phyloP scores from a whole-genome alignment of 2,888 invertebrate species.

The Suillia variegata region DNA sequence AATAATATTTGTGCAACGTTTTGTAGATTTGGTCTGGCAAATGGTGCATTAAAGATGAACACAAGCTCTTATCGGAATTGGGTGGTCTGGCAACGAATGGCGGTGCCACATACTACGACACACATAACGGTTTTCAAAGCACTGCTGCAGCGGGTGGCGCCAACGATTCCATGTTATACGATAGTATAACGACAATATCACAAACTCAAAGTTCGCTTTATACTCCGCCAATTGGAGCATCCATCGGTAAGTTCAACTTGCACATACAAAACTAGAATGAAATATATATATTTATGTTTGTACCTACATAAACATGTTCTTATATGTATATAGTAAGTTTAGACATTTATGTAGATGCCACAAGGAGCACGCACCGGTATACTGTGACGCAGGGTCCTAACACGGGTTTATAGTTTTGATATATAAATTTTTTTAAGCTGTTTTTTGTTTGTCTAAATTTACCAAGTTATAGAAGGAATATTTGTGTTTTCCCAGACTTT shows the following conservation, averaged over 20 bases:
- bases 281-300: no score
- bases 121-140: constrained; percentile 54
- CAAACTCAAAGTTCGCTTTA: constrained; percentile 76
- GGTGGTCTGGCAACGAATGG: constrained; percentile 66
- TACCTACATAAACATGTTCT: not conserved
- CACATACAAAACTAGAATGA: no score
- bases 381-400: no score
- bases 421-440: no score
- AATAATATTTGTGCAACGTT: not conserved
- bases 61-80: constrained; percentile 83
- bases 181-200: constrained; percentile 74
- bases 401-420: no score
- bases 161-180: constrained; percentile 69
- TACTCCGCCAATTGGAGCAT: constrained; percentile 75
- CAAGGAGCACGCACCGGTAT: no score
- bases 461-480: no score
- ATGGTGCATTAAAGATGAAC: constrained; percentile 91
- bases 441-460: no score
- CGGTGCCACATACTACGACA: constrained; percentile 63
- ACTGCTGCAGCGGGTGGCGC: constrained; percentile 45
- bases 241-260: constrained; percentile 71
- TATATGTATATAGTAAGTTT: constrained; percentile 3
- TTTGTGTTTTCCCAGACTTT: no score
- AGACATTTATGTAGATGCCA: no score
- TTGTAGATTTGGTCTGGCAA: constrained; percentile 90